Evolutionary conservation across 2,113 vertebrate genomes (phyloP).

Genomic region (Monopterus albus): DNA sequence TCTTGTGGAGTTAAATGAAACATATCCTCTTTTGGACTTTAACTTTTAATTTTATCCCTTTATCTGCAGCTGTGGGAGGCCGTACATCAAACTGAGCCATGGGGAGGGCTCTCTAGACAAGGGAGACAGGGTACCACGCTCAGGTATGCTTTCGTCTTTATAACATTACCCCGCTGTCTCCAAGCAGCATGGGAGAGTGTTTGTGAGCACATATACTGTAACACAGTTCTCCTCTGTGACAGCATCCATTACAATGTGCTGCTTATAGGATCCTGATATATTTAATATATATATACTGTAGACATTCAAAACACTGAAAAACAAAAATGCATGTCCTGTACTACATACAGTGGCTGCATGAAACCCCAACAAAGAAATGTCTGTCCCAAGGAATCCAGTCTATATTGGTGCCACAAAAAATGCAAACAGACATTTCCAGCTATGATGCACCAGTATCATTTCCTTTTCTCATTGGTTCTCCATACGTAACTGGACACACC

Average conservation of each 20-base stretch:
- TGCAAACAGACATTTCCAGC: not conserved
- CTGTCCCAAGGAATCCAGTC: not conserved
- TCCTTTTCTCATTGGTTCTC: not conserved
- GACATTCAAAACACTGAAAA: too few relatives aligned
- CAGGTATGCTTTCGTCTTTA: conserved; percentile 80
- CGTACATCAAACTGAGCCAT: conserved; percentile 86
- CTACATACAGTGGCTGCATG: too few relatives aligned
- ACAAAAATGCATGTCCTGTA: too few relatives aligned
- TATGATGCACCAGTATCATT: not conserved
- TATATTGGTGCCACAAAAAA: not conserved
- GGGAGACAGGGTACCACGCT: conserved; percentile 81
- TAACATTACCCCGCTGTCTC: not conserved
- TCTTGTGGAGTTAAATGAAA: not conserved
- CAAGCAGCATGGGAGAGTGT: not conserved
- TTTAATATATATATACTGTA: too few relatives aligned
- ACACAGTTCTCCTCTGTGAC: not conserved
- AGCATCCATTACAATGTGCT: not conserved
- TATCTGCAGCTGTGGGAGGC: conserved; percentile 91
- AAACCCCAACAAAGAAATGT: conserved; percentile 8
- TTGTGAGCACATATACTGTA: not conserved
- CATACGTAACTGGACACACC: not conserved
- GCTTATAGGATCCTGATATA: too few relatives aligned
- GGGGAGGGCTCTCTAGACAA: conserved; percentile 84
- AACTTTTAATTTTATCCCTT: conserved; percentile 21
- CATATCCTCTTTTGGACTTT: conserved; percentile 10